Base-by-base conservation (phyloP, 2,888 invertebrate species). In the Siphonodentalium dalli region DNA sequence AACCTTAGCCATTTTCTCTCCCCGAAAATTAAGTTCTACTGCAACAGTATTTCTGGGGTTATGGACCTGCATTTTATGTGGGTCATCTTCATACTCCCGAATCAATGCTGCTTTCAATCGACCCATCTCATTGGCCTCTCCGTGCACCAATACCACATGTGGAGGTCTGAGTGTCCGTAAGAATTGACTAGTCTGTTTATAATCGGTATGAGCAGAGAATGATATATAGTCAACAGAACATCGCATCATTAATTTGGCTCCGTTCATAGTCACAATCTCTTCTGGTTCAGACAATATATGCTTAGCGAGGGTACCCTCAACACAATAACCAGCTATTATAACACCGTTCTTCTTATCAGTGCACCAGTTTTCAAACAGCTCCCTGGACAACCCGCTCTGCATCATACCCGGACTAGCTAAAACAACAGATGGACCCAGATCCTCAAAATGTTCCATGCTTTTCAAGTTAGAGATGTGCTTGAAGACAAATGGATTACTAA, bases 321-420 rank as follows among this genome's bases (percentile, higher is more conserved):
- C 85, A 72, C 85, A 86, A 65, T 85, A 86, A 82, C 97, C 97
- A 53, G 99, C 98, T 69, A 99, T 97, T 58, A 99, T 98, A 61
- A 94, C 93, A 0, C 99, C 99, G 81, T 99, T 99, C 80, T 97
- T 94, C 9, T 93, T 86, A 83, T 99, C 98, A 0, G 95, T 93
- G 82, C 99, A 99, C 99, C 99, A 99, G 9, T 89, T 91, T 85
- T 99, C 99, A 84, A 99, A 99, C 39, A 99, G 86, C 79, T 99
- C 99, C 28, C 98, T 85, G 0, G 96, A 97, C 21, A 99, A 84
- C 0, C 99, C 99, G 71, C 93, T 96, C 85, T 99, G 99, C 93
- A 99, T 93, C 98, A 99, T 99, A 78, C 99, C 99, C 0, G 99
- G 99, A 0, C 94, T 93, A 1, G 99, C 99, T 91, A 99, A 92